A percentile compares a stretch with the other conserved stretches of the same genome.
These are phyloP conservation scores for Ceriagrion tenellum DNA, from an alignment of 2,888 invertebrate genomes.

Conservation along the genomic window DNA sequence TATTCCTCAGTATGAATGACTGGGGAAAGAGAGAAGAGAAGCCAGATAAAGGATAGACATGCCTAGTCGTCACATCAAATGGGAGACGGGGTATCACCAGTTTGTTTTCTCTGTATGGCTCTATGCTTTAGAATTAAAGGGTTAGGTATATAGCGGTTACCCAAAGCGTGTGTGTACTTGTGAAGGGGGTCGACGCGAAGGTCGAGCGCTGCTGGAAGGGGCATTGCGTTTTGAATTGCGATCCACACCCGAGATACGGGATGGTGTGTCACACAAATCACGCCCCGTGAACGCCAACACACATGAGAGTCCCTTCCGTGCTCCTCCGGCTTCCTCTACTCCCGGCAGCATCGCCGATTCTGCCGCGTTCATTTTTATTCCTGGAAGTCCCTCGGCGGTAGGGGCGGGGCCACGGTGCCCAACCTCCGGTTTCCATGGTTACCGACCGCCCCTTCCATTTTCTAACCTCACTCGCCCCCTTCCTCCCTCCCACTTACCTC, in stretches of 20 bases:
- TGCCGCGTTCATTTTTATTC: neutral
- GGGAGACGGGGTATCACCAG: no score
- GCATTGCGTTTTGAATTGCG: neutral
- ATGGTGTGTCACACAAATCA: neutral
- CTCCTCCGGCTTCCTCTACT: no score
- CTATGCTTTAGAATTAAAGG: no score
- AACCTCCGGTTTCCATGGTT: slow-evolving; percentile 18
- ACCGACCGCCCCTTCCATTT: neutral
- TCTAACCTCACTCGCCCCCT: neutral
- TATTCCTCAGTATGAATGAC: no score
- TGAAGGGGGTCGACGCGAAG: no score
- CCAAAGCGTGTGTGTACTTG: no score
- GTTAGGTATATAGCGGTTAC: no score
- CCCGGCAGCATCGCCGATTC: neutral
- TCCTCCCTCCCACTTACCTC: neutral
- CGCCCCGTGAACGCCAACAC: neutral
- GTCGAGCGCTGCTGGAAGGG: neutral
- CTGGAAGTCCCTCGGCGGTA: neutral
- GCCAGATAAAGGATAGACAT: no score
- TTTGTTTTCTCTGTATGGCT: no score
- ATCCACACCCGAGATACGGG: neutral
- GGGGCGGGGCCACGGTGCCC: slow-evolving; percentile 5
- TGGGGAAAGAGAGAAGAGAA: no score
- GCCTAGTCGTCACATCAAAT: no score
- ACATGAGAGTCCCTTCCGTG: no score